Conservation (phyloP, 2,113 vertebrate genomes). For the Callionymus lyra region DNA sequence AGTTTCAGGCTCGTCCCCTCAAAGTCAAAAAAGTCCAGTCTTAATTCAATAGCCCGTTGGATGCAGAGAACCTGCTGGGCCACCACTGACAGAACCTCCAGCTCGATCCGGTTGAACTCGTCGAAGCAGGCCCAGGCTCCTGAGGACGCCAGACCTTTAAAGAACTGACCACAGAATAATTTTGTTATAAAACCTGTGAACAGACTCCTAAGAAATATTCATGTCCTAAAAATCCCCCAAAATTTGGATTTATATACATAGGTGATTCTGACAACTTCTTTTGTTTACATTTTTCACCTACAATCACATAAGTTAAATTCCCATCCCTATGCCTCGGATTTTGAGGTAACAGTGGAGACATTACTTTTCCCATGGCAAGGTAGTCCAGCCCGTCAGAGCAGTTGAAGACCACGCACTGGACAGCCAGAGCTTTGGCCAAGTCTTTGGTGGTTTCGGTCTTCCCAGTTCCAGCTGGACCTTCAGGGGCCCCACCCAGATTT, state of each 20-base stretch:
- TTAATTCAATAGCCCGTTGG: conserved; percentile 84
- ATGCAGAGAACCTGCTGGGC: conserved; percentile 97
- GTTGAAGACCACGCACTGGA: conserved; percentile 96
- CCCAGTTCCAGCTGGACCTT: conserved; percentile 91
- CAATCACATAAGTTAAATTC: too few relatives aligned
- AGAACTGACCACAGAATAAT: conserved; percentile 63
- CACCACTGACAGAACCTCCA: conserved; percentile 93
- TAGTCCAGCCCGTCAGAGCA: conserved; percentile 92
- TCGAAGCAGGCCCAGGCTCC: conserved; percentile 95
- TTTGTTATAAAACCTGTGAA: too few relatives aligned
- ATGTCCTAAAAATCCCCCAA: too few relatives aligned
- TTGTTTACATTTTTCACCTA: too few relatives aligned
- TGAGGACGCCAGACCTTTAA: conserved; percentile 87
- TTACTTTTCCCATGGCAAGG: conserved; percentile 82
- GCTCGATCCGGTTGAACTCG: conserved; percentile 91
- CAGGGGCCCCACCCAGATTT: conserved; percentile 87
- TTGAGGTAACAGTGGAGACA: not conserved
- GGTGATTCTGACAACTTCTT: too few relatives aligned
- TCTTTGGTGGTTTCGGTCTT: conserved; percentile 97
- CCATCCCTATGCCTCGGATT: too few relatives aligned
- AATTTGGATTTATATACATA: too few relatives aligned
- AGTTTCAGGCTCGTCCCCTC: conserved; percentile 91
- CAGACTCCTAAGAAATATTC: too few relatives aligned
- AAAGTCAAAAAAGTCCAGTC: conserved; percentile 81
- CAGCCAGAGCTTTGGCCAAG: conserved; percentile 88